phyloP scores from a whole-genome alignment of 2,113 vertebrate species.

The Rousettus leschenaultii region DNA sequence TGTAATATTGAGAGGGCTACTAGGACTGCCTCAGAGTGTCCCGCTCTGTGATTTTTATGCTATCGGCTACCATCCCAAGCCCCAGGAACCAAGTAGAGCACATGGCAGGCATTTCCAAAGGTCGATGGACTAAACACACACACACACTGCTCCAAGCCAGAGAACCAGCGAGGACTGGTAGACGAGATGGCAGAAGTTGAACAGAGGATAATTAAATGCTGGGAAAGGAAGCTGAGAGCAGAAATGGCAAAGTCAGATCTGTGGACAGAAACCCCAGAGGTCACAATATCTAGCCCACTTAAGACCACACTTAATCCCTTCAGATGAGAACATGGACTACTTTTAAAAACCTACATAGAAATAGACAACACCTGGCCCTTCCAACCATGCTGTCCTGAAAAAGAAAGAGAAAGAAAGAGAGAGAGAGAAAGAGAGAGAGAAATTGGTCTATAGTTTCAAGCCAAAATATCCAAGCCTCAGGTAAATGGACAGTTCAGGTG shows the following conservation, averaged over 20 bases:
- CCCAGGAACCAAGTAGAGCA: not conserved
- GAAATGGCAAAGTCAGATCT: not conserved
- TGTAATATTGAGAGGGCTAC: not conserved
- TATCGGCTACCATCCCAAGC: not conserved
- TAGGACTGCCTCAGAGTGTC: not conserved
- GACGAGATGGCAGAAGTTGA: not conserved
- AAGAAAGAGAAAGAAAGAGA: not conserved
- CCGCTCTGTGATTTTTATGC: not conserved
- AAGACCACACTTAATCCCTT: not conserved
- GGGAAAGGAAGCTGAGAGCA: not conserved
- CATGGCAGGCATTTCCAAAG: not conserved
- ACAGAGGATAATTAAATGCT: not conserved
- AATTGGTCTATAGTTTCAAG: not conserved
- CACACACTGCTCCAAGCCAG: not conserved
- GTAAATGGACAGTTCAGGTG: not conserved
- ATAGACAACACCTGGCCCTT: not conserved
- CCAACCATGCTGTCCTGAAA: not conserved
- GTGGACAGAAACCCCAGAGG: not conserved
- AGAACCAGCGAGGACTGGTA: accelerated
- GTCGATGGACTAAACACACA: not conserved
- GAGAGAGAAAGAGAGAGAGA: not conserved
- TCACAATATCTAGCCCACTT: not conserved
- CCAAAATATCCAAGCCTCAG: not conserved
- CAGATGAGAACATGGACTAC: not conserved
- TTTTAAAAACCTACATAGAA: not conserved